phyloP scores from a whole-genome alignment of 2,888 invertebrate species.

The Drosophila tripunctata region DNA sequence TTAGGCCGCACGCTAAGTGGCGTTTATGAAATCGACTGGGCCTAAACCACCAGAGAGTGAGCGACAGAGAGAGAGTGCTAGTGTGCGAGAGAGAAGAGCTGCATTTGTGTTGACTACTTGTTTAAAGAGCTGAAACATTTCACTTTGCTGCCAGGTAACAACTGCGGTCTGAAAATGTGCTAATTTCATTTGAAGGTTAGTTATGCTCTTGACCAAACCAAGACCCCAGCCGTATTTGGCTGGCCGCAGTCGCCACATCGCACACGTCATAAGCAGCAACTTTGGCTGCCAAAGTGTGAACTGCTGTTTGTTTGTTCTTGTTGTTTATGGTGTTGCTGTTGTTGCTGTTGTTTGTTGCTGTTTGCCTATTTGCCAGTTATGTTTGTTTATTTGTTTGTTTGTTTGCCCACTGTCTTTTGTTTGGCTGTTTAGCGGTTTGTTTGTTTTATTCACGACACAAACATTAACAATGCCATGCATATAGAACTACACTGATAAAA shows the following conservation, averaged over 20 bases:
- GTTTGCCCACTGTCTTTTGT: constrained; percentile 46
- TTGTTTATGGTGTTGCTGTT: constrained; percentile 12
- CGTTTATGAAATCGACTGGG: constrained; percentile 78
- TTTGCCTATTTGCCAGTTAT: constrained; percentile 52
- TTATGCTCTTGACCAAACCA: constrained; percentile 73
- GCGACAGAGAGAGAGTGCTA: background rate
- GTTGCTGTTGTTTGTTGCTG: constrained; percentile 30
- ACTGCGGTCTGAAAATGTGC: constrained; percentile 68
- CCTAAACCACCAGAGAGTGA: background rate
- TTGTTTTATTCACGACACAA: constrained; percentile 66
- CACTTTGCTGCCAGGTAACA: constrained; percentile 74
- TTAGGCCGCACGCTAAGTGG: constrained; percentile 74
- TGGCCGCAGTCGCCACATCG: constrained; percentile 11
- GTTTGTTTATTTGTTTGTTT: constrained; percentile 46
- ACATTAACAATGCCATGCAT: constrained; percentile 75
- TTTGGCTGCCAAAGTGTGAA: constrained; percentile 78
- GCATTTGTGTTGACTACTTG: constrained; percentile 29
- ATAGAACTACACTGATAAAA: too few relatives aligned
- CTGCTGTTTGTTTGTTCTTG: constrained; percentile 66
- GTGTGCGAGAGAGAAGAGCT: too few relatives aligned
- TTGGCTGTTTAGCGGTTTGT: constrained; percentile 66
- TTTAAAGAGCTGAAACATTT: constrained; percentile 78
- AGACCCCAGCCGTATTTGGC: too few relatives aligned
- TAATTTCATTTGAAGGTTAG: constrained; percentile 79
- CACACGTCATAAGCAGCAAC: constrained; percentile 72